phyloP scores from a whole-genome alignment of 2,888 invertebrate species.

The Limnephilus marmoratus region DNA sequence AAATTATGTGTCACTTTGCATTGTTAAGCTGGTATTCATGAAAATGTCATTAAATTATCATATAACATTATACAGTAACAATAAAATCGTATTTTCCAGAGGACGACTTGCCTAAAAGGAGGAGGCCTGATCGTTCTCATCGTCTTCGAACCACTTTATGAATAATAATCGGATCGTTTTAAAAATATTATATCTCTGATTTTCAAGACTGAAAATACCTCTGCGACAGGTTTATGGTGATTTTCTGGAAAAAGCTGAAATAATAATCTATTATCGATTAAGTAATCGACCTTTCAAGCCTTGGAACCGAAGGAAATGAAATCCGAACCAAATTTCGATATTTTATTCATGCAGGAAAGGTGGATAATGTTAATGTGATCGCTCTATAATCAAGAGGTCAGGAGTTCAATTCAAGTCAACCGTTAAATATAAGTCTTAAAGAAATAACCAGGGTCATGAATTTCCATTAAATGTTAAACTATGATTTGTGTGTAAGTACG shows the following conservation, averaged over 20 bases:
- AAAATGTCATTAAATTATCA: slow-evolving; percentile 29
- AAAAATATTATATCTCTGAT: slow-evolving; percentile 7
- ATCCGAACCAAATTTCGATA: neutral
- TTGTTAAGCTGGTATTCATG: slow-evolving; percentile 27
- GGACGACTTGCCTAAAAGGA: slow-evolving; percentile 13
- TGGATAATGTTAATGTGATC: neutral
- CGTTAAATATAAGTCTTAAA: neutral
- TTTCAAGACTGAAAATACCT: neutral
- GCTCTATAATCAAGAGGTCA: neutral
- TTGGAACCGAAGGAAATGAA: neutral
- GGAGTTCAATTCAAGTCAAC: neutral
- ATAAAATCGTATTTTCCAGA: slow-evolving; percentile 11
- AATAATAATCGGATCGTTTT: slow-evolving; percentile 9
- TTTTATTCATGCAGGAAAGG: neutral
- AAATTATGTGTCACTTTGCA: slow-evolving; percentile 24
- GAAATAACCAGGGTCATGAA: neutral
- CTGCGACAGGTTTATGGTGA: neutral
- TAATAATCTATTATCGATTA: neutral
- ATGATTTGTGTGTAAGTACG: neutral
- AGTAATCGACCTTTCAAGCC: neutral
- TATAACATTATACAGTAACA: slow-evolving; percentile 11
- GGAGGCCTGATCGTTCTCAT: neutral
- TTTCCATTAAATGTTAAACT: neutral
- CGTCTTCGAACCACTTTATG: slow-evolving; percentile 7
- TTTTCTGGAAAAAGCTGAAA: neutral